These are phyloP conservation scores for Ctenoplectra terminalis DNA, from an alignment of 1,140 invertebrate species.

Conservation along the genomic window DNA sequence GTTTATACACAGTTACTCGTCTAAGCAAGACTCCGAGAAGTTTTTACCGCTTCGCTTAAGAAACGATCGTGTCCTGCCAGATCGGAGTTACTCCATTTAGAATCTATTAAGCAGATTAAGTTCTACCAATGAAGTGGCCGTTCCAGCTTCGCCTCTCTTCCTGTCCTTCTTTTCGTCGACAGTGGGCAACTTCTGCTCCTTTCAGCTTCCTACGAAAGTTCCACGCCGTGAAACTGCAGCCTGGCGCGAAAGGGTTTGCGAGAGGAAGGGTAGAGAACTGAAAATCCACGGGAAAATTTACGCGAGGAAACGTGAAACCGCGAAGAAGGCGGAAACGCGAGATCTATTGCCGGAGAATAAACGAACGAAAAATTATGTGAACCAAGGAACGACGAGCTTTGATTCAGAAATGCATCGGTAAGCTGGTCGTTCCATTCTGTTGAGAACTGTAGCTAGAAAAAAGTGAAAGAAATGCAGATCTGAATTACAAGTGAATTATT, in stretches of 20 bases:
- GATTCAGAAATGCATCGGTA: background rate
- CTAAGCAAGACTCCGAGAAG: conserved; percentile 47
- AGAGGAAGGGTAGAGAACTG: conserved; percentile 47
- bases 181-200: conserved; percentile 66
- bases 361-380: conserved; percentile 21
- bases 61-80: conserved; percentile 60
- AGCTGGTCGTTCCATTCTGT: background rate
- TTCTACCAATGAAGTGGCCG: conserved; percentile 69
- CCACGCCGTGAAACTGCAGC: conserved; percentile 45
- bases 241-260: conserved; percentile 3
- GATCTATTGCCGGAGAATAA: conserved; percentile 33
- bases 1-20: too few relatives aligned
- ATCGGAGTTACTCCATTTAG: conserved; percentile 72
- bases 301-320: conserved; percentile 48
- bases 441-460: background rate
- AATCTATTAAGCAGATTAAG: conserved; percentile 78
- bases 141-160: conserved; percentile 54
- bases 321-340: conserved; percentile 32
- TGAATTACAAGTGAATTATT: too few relatives aligned
- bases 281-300: conserved; percentile 67
- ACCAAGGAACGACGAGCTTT: background rate
- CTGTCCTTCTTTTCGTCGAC: conserved; percentile 57
- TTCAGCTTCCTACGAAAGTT: conserved; percentile 66
- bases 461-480: background rate
- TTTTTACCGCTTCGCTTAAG: conserved; percentile 66